These are phyloP conservation scores for Centropristis striata DNA, from an alignment of 2,113 vertebrate genomes.

Conservation along the genomic window DNA sequence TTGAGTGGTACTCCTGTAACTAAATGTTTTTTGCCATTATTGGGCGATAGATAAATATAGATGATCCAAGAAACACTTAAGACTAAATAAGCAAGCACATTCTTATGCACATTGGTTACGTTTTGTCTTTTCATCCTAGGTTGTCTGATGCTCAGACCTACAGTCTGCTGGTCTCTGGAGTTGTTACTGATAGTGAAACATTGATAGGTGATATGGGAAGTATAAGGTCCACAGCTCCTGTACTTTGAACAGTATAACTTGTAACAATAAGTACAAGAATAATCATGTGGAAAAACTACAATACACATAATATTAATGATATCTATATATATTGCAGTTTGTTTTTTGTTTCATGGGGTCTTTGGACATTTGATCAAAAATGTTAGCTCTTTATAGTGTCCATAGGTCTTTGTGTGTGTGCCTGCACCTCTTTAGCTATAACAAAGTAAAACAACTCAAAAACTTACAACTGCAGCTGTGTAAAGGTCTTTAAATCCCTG, in stretches of 20 bases:
- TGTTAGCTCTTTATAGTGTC: background rate
- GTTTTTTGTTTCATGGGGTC: background rate
- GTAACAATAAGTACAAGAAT: background rate
- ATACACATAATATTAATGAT: background rate
- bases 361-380: background rate
- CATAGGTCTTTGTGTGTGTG: background rate
- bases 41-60: background rate
- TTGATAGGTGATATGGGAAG: background rate
- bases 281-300: background rate
- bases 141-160: background rate
- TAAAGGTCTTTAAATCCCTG: slow-evolving; percentile 5
- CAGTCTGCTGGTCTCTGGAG: background rate
- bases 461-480: background rate
- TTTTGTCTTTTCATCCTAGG: background rate
- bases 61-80: background rate
- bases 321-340: background rate
- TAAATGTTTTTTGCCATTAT: background rate
- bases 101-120: background rate
- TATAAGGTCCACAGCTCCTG: background rate
- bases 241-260: background rate
- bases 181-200: slow-evolving; percentile 25
- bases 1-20: background rate
- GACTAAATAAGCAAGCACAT: background rate
- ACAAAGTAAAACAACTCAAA: background rate
- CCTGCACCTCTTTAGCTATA: background rate